phyloP scores from a whole-genome alignment of 1,140 invertebrate genomes.

The Planococcus citri region DNA sequence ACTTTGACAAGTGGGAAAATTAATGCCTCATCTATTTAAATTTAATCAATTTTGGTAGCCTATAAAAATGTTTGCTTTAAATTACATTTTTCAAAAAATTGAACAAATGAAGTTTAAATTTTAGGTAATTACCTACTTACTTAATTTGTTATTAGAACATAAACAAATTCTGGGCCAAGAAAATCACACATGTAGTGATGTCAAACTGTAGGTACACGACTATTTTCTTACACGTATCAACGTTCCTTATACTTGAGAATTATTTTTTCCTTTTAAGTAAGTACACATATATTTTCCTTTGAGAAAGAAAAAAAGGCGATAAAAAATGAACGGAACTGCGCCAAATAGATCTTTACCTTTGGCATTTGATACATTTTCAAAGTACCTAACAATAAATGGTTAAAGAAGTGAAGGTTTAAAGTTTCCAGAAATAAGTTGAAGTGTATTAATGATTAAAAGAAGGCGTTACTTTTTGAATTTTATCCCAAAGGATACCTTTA shows the following conservation, averaged over 20 bases:
- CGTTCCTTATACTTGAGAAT: no score
- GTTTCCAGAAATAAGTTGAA: constrained; percentile 2
- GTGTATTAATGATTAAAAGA: constrained; percentile 8
- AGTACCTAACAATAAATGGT: neutral
- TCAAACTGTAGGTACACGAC: no score
- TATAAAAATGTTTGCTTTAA: no score
- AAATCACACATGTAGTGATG: no score
- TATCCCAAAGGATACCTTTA: neutral
- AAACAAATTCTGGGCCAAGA: no score
- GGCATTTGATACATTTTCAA: constrained; percentile 7
- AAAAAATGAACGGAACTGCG: neutral
- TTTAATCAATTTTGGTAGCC: neutral
- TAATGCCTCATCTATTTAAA: neutral
- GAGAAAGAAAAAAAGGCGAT: neutral
- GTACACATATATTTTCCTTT: no score
- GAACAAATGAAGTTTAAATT: no score
- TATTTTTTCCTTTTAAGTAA: no score
- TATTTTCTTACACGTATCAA: no score
- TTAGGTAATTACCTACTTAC: no score
- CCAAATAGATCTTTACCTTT: neutral
- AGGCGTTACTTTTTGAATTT: neutral
- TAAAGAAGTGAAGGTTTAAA: neutral
- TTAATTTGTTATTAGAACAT: no score
- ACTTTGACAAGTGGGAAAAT: neutral
- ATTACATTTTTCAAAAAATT: no score